phyloP scores from a whole-genome alignment of 1,140 invertebrate genomes.

The Euschistus heros region DNA sequence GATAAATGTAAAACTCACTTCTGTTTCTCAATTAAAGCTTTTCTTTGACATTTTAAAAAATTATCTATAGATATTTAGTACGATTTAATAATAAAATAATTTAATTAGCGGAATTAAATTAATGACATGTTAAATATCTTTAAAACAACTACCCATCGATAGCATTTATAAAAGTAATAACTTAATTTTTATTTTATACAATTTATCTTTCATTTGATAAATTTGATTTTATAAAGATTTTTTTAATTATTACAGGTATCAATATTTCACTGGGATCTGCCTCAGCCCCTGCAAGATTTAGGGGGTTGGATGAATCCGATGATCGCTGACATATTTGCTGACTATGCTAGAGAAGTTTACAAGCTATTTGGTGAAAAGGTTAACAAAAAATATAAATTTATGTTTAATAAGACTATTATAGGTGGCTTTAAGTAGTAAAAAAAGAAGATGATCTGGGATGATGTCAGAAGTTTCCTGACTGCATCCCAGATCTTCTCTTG shows the following conservation, averaged over 20 bases:
- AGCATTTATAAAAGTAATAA: too few species aligned
- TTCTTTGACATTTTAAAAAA: background rate
- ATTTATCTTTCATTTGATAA: background rate
- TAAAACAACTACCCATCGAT: too few species aligned
- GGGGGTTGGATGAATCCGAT: conserved; percentile 48
- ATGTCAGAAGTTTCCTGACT: too few species aligned
- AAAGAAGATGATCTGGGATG: too few species aligned
- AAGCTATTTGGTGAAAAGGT: conserved; percentile 39
- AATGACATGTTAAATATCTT: too few species aligned
- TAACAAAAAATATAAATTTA: background rate
- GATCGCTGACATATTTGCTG: conserved; percentile 36
- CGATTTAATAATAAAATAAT: too few species aligned
- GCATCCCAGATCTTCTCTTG: too few species aligned
- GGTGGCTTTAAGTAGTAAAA: too few species aligned
- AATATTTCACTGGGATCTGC: conserved; percentile 43
- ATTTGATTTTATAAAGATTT: background rate
- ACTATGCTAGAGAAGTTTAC: conserved; percentile 36
- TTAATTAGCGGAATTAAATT: too few species aligned
- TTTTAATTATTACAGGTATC: conserved; percentile 33
- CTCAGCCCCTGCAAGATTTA: conserved; percentile 40
- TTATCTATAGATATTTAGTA: too few species aligned
- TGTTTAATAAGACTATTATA: background rate
- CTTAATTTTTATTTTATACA: too few species aligned
- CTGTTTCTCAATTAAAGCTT: conserved; percentile 40
- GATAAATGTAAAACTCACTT: background rate